A percentile compares a stretch with the other conserved stretches of the same genome.
Evolutionary conservation across 2,113 vertebrate species (phyloP).

Genomic region (Antigone vipio): DNA sequence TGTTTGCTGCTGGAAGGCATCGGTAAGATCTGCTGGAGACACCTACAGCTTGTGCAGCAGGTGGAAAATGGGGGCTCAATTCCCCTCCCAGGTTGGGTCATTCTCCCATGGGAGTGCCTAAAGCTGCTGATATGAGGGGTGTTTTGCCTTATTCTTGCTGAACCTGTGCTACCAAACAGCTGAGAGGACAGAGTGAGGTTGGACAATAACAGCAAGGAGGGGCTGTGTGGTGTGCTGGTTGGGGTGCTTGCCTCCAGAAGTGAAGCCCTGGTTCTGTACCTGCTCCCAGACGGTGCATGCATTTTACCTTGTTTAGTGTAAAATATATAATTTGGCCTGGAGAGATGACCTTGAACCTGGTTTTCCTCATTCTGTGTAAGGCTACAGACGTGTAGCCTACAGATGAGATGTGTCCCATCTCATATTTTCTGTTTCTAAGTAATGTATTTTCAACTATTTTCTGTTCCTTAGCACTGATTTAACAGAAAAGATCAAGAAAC

Average conservation of each 20-base stretch:
- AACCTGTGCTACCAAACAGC: background rate
- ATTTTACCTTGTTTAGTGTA: background rate
- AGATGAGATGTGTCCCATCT: background rate
- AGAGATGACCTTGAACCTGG: background rate
- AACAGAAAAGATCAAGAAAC: background rate
- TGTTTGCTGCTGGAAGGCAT: background rate
- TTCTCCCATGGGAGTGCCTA: background rate
- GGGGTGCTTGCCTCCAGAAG: background rate
- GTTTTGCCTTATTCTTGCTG: background rate
- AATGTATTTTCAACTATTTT: background rate
- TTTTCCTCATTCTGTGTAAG: background rate
- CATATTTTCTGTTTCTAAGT: background rate
- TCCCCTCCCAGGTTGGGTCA: background rate
- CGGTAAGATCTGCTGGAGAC: background rate
- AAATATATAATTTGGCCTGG: background rate
- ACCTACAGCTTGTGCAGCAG: background rate
- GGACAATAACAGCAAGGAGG: background rate
- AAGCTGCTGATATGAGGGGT: background rate
- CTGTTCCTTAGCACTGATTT: background rate
- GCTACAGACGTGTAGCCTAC: background rate
- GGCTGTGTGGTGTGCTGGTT: background rate
- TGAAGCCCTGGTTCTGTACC: background rate
- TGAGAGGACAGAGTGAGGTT: background rate
- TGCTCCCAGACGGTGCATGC: background rate
- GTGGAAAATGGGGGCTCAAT: background rate